A percentile compares a stretch with the other conserved stretches of the same genome.
Conservation (phyloP, 2,113 vertebrate species). For the Grus americana region DNA sequence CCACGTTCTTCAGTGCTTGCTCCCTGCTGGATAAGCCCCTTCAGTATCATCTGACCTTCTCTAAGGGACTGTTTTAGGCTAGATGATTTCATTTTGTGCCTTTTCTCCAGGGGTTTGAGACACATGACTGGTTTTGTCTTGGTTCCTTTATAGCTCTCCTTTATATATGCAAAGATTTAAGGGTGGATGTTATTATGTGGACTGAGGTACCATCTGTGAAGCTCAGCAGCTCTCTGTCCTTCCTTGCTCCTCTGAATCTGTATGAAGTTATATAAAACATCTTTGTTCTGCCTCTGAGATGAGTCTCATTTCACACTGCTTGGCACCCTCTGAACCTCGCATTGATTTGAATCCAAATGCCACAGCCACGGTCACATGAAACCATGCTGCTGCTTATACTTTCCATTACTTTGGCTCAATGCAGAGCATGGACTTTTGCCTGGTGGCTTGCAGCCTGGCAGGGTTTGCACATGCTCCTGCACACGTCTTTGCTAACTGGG, state of each 20-base stretch:
- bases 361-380: slow-evolving; percentile 1
- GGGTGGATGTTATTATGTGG: background rate
- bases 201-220: background rate
- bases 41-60: background rate
- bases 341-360: slow-evolving; percentile 34
- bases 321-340: background rate
- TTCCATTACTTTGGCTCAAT: background rate
- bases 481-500: background rate
- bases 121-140: background rate
- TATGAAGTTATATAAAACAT: background rate
- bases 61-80: background rate
- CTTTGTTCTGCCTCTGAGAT: slow-evolving; percentile 28
- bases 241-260: background rate
- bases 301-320: background rate
- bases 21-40: background rate
- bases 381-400: background rate
- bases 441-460: background rate
- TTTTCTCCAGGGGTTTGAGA: background rate
- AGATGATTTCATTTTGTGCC: background rate
- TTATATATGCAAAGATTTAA: background rate
- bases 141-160: background rate
- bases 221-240: background rate
- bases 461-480: background rate
- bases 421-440: background rate
- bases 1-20: background rate